Evolutionary conservation across 2,113 vertebrate species (phyloP).

Genomic region (Neogobius melanostomus): DNA sequence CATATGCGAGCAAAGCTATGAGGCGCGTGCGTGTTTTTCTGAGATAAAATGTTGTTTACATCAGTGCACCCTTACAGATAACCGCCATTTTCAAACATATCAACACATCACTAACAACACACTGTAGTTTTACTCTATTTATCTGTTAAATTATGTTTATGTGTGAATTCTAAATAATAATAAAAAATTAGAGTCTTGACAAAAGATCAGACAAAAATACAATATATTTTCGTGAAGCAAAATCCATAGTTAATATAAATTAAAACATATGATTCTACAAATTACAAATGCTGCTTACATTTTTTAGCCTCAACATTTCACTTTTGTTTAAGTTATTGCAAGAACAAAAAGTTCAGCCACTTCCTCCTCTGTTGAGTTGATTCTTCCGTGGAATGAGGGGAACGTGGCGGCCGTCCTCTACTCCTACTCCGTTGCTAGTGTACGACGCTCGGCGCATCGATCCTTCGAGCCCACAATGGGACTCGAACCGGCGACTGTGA

Average conservation of each 20-base stretch:
- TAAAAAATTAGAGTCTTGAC: neutral
- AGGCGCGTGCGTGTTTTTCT: too few species aligned
- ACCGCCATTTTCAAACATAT: neutral
- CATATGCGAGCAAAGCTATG: too few species aligned
- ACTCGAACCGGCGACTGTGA: too few species aligned
- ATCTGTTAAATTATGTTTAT: neutral
- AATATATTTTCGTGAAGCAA: neutral
- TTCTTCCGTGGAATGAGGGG: too few species aligned
- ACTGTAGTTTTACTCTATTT: neutral
- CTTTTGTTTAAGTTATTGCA: too few species aligned
- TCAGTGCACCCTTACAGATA: neutral
- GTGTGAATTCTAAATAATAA: neutral
- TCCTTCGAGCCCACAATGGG: too few species aligned
- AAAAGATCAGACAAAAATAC: neutral
- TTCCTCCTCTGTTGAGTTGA: too few species aligned
- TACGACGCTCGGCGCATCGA: too few species aligned
- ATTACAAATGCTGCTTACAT: neutral
- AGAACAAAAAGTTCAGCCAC: too few species aligned
- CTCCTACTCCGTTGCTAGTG: too few species aligned
- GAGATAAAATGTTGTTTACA: slow-evolving; percentile 55
- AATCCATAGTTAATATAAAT: neutral
- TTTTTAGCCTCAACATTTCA: neutral
- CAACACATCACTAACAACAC: neutral
- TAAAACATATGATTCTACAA: neutral
- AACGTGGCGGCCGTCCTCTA: too few species aligned